phyloP scores from a whole-genome alignment of 2,888 invertebrate species.

The Sphinx pinastri region DNA sequence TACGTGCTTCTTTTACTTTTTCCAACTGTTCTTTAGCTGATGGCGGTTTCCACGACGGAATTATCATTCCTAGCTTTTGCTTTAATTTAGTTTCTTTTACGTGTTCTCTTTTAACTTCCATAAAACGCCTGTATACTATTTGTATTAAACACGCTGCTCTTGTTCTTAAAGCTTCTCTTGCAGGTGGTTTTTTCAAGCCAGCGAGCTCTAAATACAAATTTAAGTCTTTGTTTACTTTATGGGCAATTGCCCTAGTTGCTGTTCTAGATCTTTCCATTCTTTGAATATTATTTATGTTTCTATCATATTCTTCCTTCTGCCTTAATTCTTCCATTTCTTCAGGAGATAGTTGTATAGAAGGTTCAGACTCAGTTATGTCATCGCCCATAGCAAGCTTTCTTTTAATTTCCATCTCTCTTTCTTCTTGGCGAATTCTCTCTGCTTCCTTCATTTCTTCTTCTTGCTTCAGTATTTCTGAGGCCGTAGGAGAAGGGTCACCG shows the following conservation, averaged over 20 bases:
- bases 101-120: conserved; percentile 66
- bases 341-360: conserved; percentile 52
- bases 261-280: conserved; percentile 70
- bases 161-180: conserved; percentile 49
- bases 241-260: conserved; percentile 46
- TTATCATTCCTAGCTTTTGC: conserved; percentile 82
- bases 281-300: conserved; percentile 63
- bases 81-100: conserved; percentile 68
- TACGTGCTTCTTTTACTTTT: conserved; percentile 71
- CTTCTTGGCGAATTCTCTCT: conserved; percentile 54
- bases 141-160: conserved; percentile 63
- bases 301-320: conserved; percentile 57
- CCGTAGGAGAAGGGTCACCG: conserved; percentile 67
- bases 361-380: conserved; percentile 52
- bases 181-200: conserved; percentile 64
- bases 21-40: conserved; percentile 75
- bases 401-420: conserved; percentile 60
- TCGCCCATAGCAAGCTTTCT: conserved; percentile 60
- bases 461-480: conserved; percentile 59
- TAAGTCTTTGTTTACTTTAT: conserved; percentile 61
- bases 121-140: conserved; percentile 69
- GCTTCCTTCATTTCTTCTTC: conserved; percentile 61
- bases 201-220: conserved; percentile 69
- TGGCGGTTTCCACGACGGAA: conserved; percentile 74
- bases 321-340: conserved; percentile 56